Evolutionary conservation across 2,888 invertebrate species (phyloP).

Genomic region (Eristalinus aeneus): DNA sequence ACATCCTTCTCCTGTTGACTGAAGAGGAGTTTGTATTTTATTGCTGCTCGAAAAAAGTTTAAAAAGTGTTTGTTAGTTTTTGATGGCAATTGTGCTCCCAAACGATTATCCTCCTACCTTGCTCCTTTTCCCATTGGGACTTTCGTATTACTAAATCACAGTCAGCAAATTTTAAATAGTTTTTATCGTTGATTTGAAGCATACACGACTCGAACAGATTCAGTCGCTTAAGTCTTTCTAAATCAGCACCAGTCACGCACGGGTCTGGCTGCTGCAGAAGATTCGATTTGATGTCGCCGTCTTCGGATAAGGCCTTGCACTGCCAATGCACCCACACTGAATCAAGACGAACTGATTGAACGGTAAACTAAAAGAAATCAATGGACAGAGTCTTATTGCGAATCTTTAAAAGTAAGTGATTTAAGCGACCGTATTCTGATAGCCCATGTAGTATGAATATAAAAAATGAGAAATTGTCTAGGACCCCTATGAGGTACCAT

Average conservation of each 20-base stretch:
- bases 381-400: neutral
- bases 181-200: conserved; percentile 93
- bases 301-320: conserved; percentile 86
- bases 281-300: conserved; percentile 80
- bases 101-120: too few relatives aligned
- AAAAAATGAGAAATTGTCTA: too few relatives aligned
- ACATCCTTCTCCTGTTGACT: conserved; percentile 74
- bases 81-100: too few relatives aligned
- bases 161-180: conserved; percentile 89
- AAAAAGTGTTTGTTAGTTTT: neutral
- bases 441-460: too few relatives aligned
- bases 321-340: conserved; percentile 94
- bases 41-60: conserved; percentile 61
- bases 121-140: conserved; percentile 88
- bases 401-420: too few relatives aligned
- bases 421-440: too few relatives aligned
- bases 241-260: conserved; percentile 87
- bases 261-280: conserved; percentile 86
- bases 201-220: conserved; percentile 94
- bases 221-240: conserved; percentile 90
- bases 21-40: conserved; percentile 74
- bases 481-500: too few relatives aligned
- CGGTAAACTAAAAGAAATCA: conserved; percentile 83
- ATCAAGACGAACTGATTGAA: conserved; percentile 90
- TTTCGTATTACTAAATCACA: conserved; percentile 89